Evolutionary conservation across 2,888 invertebrate species (phyloP).

Genomic region (Arrhopalites spinosus): DNA sequence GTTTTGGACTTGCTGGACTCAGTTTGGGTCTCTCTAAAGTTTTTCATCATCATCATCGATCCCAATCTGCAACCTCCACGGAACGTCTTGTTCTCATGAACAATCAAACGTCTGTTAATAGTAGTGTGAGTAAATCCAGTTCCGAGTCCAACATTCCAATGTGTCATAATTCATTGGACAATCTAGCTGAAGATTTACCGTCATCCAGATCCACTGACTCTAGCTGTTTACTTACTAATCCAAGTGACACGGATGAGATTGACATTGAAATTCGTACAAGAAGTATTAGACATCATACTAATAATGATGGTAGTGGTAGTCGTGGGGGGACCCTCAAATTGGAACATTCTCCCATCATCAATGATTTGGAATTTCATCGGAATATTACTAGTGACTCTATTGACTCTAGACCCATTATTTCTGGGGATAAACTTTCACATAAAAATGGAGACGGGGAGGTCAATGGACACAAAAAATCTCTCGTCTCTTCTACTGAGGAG

Average conservation of each 20-base stretch:
- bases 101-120: slow-evolving; percentile 18
- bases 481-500: neutral
- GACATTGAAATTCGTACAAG: slow-evolving; percentile 4
- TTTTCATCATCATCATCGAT: slow-evolving; percentile 31
- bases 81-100: slow-evolving; percentile 44
- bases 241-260: slow-evolving; percentile 1
- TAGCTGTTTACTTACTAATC: slow-evolving; percentile 47
- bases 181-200: slow-evolving; percentile 49
- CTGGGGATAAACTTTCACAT: neutral
- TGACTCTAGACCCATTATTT: neutral
- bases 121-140: slow-evolving; percentile 50
- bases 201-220: slow-evolving; percentile 54
- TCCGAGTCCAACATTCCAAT: slow-evolving; percentile 56
- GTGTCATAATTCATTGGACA: slow-evolving; percentile 55
- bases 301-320: neutral
- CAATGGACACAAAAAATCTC: neutral
- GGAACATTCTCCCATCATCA: neutral
- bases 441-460: neutral
- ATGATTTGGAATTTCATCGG: no score
- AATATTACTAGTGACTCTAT: no score
- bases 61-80: slow-evolving; percentile 36
- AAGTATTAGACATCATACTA: neutral
- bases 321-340: neutral
- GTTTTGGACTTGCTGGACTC: slow-evolving; percentile 43
- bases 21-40: slow-evolving; percentile 39